Evolutionary conservation across 2,888 invertebrate genomes (phyloP).

Genomic region (Parelbella ahira): DNA sequence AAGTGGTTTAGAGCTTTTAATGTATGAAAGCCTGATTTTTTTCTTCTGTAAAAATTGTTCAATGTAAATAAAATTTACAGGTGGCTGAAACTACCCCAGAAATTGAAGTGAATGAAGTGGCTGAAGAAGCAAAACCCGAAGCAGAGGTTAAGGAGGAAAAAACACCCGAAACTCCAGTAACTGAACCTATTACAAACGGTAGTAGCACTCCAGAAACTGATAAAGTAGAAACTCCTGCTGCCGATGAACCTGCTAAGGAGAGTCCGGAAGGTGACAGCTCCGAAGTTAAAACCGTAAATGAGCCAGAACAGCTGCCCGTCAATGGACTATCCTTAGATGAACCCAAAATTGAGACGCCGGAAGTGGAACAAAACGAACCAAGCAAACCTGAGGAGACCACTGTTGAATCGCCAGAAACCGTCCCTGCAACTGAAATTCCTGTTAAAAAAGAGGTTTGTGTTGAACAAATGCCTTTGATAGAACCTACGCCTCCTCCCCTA

Average conservation of each 20-base stretch:
- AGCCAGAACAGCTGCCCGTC: slow-evolving; percentile 62
- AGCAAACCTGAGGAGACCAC: slow-evolving; percentile 54
- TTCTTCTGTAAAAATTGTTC: not conserved
- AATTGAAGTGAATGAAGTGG: slow-evolving; percentile 47
- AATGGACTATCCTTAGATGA: slow-evolving; percentile 68
- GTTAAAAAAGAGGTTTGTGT: slow-evolving; percentile 78
- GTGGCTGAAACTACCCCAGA: slow-evolving; percentile 61
- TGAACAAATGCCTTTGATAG: slow-evolving; percentile 81
- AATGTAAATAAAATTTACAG: slow-evolving; percentile 44
- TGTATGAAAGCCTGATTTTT: too few species aligned
- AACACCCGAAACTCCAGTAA: slow-evolving; percentile 73
- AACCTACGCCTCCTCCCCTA: slow-evolving; percentile 85
- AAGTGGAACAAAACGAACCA: slow-evolving; percentile 46
- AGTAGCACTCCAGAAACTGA: slow-evolving; percentile 66
- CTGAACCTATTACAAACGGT: slow-evolving; percentile 72
- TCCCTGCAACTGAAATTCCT: slow-evolving; percentile 66
- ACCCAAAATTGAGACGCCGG: slow-evolving; percentile 46
- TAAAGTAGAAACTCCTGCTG: slow-evolving; percentile 43
- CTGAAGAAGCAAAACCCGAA: slow-evolving; percentile 52
- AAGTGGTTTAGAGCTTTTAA: slow-evolving; percentile 9
- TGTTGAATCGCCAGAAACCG: slow-evolving; percentile 55
- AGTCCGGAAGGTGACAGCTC: slow-evolving; percentile 43
- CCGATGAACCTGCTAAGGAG: slow-evolving; percentile 35
- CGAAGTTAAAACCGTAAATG: slow-evolving; percentile 43
- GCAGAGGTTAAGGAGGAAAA: slow-evolving; percentile 61